Evolutionary conservation across 1,140 invertebrate species (phyloP), one percentile per base, ranked within the genome.

Genomic region (Ruditapes philippinarum): DNA sequence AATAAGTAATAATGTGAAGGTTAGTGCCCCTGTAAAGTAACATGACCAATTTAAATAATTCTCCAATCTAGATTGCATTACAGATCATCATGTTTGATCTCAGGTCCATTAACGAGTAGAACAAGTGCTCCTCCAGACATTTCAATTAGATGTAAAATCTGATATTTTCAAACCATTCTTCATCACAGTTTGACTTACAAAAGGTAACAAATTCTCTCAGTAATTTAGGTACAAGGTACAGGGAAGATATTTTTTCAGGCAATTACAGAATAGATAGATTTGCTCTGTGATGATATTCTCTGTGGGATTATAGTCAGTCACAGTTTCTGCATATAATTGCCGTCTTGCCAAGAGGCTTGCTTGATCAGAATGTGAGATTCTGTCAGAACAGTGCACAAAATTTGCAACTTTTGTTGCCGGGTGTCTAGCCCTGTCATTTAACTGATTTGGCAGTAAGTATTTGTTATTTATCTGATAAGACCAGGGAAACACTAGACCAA

Each of bases 381-480:
- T 70, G 65, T 70, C 65, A 70, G 28, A 70, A n/a, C 38, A 19
- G 65, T 70, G 65, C 14, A 70, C 36, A 70, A n/a, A 31, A 70
- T 22, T 70, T 70, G 65, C 65, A 70, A 31, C 17, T 19, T 45
- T 28, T 25, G n/a, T 28, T 62, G 57, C n/a, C n/a, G 28, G 25
- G 25, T 70, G 12, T 70, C 65, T 70, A 25, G 65, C 65, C n/a
- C 65, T 70, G 33, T 17, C 14, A 70, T 70, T 36, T 38, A 70
- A 17, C 33, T 19, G 4, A 38, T 7, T 22, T 70, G 65, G 65
- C 65, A 70, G 22, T 78, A n/a, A 14, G 7, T 62, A n/a, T 62
- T 25, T 62, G n/a, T n/a, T 62, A 9, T n/a, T n/a, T n/a, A n/a
- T 62, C 57, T 28, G 57, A 62, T 62, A 19, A 28, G 25, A 62